Percentiles rank a stretch among this genome's conserved stretches.
Evolutionary conservation across 2,797 vertebrate genomes (phyloP).

Genomic region (Vultur gryphus): DNA sequence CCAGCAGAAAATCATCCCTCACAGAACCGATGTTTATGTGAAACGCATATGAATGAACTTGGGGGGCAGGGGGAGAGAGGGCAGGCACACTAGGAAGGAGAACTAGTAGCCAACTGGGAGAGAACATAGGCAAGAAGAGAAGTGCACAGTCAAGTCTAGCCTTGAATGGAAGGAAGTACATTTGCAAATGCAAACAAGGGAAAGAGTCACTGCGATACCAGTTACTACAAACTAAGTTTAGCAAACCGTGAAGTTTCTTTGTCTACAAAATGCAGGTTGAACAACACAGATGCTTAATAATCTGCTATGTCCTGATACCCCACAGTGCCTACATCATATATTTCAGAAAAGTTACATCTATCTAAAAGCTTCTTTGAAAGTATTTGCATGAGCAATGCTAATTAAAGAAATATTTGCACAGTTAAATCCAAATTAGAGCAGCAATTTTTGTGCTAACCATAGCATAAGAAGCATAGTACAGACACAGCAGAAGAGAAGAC

Average conservation of each 20-base stretch:
- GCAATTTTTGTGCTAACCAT: background rate
- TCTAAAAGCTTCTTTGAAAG: background rate
- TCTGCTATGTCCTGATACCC: background rate
- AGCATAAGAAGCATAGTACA: background rate
- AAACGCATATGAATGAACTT: background rate
- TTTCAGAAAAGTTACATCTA: background rate
- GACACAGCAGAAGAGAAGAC: background rate
- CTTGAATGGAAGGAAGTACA: background rate
- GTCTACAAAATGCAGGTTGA: background rate
- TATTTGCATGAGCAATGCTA: background rate
- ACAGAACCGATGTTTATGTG: background rate
- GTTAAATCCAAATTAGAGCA: background rate
- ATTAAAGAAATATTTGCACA: background rate
- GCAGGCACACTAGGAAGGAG: background rate
- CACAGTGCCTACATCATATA: background rate
- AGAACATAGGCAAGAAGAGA: background rate
- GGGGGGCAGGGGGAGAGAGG: background rate
- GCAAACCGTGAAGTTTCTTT: background rate
- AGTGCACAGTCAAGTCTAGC: background rate
- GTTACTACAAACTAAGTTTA: background rate
- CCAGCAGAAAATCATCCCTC: background rate
- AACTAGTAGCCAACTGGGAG: background rate
- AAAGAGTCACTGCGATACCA: background rate
- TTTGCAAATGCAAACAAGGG: background rate
- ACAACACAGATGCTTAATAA: background rate